These are phyloP conservation scores for Nephotettix cincticeps DNA, from an alignment of 1,140 invertebrate genomes.

Conservation along the genomic window DNA sequence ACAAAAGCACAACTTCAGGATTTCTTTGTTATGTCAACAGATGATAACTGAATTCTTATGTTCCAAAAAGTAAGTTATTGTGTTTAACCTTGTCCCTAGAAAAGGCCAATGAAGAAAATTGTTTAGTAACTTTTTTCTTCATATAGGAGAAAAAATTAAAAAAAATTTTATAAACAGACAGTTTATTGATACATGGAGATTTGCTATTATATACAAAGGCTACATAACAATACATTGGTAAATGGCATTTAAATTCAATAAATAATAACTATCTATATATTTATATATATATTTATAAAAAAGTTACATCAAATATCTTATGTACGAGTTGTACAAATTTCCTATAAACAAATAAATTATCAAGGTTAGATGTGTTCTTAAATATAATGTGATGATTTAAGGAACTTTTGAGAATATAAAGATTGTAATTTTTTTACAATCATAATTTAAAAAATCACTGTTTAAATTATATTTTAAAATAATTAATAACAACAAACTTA, in stretches of 20 bases:
- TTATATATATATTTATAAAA: constrained; percentile 11
- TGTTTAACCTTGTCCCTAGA: no score
- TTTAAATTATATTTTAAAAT: no score
- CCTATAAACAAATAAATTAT: constrained; percentile 1
- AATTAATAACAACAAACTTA: no score
- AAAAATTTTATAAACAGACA: constrained; percentile 12
- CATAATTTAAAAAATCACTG: background rate
- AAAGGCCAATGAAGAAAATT: no score
- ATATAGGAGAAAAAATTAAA: no score
- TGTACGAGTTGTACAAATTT: background rate
- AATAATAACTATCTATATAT: constrained; percentile 12
- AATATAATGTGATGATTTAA: constrained; percentile 6
- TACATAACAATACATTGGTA: constrained; percentile 22
- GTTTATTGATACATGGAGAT: constrained; percentile 20
- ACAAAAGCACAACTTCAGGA: no score
- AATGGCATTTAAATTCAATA: constrained; percentile 20
- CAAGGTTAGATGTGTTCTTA: background rate
- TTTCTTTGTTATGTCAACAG: no score
- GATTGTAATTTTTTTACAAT: background rate
- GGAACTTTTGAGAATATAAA: background rate
- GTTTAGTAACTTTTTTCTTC: no score
- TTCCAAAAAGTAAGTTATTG: no score
- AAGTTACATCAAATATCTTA: constrained; percentile 7
- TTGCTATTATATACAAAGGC: constrained; percentile 13
- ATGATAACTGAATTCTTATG: no score